phyloP scores from a whole-genome alignment of 2,797 vertebrate species.

The Cuculus canorus region DNA sequence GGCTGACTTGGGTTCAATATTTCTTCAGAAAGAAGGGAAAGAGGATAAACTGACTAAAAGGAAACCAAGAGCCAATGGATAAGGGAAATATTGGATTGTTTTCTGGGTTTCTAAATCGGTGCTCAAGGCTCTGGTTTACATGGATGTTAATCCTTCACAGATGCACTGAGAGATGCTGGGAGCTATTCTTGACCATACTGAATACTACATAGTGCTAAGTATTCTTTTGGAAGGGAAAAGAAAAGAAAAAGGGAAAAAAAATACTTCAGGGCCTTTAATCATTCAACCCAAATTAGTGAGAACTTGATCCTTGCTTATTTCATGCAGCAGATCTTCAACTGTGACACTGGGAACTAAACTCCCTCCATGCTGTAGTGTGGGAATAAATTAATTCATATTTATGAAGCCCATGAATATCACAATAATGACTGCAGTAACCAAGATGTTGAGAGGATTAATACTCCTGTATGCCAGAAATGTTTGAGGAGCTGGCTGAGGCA shows the following conservation, averaged over 20 bases:
- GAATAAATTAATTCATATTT: not conserved
- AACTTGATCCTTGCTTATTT: not conserved
- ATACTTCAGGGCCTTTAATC: not conserved
- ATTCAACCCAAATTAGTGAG: not conserved
- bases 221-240: accelerated
- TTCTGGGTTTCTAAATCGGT: not conserved
- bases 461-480: not conserved
- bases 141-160: not conserved
- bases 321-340: not conserved
- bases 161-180: not conserved
- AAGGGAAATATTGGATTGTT: not conserved
- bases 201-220: not conserved
- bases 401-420: not conserved
- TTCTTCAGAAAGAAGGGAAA: not conserved
- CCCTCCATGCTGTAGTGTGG: not conserved
- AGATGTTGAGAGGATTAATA: not conserved
- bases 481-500: not conserved
- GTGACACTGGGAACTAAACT: not conserved
- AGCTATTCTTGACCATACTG: not conserved
- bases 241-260: too few relatives aligned
- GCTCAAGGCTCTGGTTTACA: not conserved
- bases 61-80: not conserved
- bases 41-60: not conserved
- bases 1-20: not conserved
- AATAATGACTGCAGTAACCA: not conserved